Base-by-base conservation (phyloP, 2,113 vertebrate genomes). In the Sorex fumeus region DNA sequence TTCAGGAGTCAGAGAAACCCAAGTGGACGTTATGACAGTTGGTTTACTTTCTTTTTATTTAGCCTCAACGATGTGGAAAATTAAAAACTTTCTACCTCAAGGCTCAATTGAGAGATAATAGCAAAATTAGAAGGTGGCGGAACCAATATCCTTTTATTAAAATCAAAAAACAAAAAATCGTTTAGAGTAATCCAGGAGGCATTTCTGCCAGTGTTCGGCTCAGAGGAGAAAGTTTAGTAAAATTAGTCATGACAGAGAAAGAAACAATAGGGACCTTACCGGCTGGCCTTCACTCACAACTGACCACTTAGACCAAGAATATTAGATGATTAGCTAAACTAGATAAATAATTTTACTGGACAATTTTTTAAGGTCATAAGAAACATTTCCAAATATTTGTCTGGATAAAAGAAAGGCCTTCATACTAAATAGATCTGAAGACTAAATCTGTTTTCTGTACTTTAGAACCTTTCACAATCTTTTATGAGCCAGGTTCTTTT, bases 161-260 rank as follows among this genome's bases (percentile, higher is more conserved):
- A 30, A 60, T 28, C 30, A 77, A 43, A 53, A n/a, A 34, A 66
- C 7, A 23, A 3, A 21, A 32, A 28, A 40, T 64, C n/a, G 77
- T 85, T 91, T 25, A 23, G 27, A 2, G 19, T 78, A 50, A 90
- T 70, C n/a, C 60, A 10, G 15, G 27, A 53, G n/a, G 15, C 6
- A 28, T 87, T 91, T 91, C 34, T 45, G 83, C 36, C 43, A 72
- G 36, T 62, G 9, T 76, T n/a, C 71, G 36, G 7, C 74, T 71
- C 27, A 36, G 28, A 75, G 74, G 64, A 93, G 85, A 25, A 93
- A 74, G 30, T 66, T 87, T 13, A 85, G 27, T 47, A 43, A 57
- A 75, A 60, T 53, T 18, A 88, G 27, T 18, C 23, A 57, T 23
- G 13, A 1, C 43, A 57, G 30, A 74, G 21, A 2, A 71, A 30